A percentile compares a stretch with the other conserved stretches of the same genome.
These are phyloP conservation scores for Oscheius sp. DNA, from an alignment of 2,888 invertebrate species.

Conservation along the genomic window DNA sequence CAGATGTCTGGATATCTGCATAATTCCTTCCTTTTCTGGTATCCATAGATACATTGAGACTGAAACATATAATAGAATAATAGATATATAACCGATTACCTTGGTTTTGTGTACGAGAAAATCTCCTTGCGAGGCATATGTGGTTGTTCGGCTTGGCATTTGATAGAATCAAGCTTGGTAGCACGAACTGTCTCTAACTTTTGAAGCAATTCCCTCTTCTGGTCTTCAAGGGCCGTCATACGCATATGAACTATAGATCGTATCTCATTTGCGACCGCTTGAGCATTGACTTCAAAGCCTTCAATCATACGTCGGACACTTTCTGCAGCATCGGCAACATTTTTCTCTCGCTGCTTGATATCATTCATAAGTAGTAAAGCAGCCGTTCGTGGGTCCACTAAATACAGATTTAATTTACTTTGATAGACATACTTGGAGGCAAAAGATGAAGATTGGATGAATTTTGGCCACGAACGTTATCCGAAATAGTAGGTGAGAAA, in stretches of 20 bases:
- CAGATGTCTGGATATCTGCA: conserved; percentile 68
- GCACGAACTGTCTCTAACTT: conserved; percentile 80
- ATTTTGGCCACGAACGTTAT: conserved; percentile 43
- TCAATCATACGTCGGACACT: conserved; percentile 36
- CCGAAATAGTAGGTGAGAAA: conserved; percentile 24
- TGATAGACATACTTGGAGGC: conserved; percentile 27
- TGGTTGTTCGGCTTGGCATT: conserved; percentile 83
- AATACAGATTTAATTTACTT: conserved; percentile 35
- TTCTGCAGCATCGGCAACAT: conserved; percentile 74
- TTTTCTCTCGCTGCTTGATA: conserved; percentile 77
- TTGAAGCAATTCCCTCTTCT: conserved; percentile 83
- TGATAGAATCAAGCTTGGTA: conserved; percentile 81
- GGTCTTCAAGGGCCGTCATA: conserved; percentile 83
- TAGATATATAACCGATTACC: background rate
- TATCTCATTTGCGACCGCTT: conserved; percentile 76
- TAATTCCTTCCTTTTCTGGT: conserved; percentile 74
- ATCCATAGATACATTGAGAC: conserved; percentile 60
- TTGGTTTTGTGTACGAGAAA: too few species aligned
- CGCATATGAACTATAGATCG: conserved; percentile 81
- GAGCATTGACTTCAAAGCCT: conserved; percentile 77
- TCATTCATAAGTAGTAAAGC: conserved; percentile 69
- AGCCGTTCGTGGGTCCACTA: conserved; percentile 75
- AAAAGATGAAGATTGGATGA: conserved; percentile 50
- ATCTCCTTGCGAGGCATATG: conserved; percentile 39
- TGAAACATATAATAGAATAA: conserved; percentile 71